Evolutionary conservation across 2,888 invertebrate genomes (phyloP), one percentile per base, ranked within the genome.

Genomic region (Bimastos eiseni): DNA sequence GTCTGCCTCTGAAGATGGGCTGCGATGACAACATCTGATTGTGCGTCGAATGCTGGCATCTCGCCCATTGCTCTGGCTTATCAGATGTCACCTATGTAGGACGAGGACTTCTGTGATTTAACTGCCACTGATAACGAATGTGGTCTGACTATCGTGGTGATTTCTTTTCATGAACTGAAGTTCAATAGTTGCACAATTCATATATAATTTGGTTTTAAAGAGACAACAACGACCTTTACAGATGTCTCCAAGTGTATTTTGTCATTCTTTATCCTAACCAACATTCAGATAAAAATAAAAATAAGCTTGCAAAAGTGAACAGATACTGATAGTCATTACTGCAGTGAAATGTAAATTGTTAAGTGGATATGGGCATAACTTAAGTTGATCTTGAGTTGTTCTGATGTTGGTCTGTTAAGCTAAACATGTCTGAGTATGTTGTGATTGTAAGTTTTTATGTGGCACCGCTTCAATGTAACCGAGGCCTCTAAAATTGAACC

Each of bases 11-110:
- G n/a, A n/a, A 70, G 17, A n/a, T 70, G 70, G 70, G 70, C n/a
- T 70, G 70, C n/a, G 70, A 70, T 70, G 70, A 70, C 70, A 70
- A 70, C 70, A 70, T 49, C 41, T 21, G 37, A 86, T 19, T 34
- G 37, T 86, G 86, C 86, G 36, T 86, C 36, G 36, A 86, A 86
- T 86, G 34, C 86, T 86, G 86, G 86, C 86, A 86, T 37, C 86
- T 86, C n/a, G 36, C 70, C 70, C 30, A 70, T 70, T 70, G 55
- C 55, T 55, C 55, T 55, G 70, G 70, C 70, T n/a, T n/a, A 24
- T 70, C 70, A 70, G 4, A n/a, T 11, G 8, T 70, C 70, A 70
- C 70, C 70, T 70, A 24, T 49, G 49, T 24, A 24, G 19, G 49
- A 49, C 24, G 70, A 70, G 30, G 24, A 55, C 11, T n/a, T n/a